A percentile compares a stretch with the other conserved stretches of the same genome.
Conservation (phyloP, 92 coral and sea anemone genomes). For the Galaxea fascicularis region DNA sequence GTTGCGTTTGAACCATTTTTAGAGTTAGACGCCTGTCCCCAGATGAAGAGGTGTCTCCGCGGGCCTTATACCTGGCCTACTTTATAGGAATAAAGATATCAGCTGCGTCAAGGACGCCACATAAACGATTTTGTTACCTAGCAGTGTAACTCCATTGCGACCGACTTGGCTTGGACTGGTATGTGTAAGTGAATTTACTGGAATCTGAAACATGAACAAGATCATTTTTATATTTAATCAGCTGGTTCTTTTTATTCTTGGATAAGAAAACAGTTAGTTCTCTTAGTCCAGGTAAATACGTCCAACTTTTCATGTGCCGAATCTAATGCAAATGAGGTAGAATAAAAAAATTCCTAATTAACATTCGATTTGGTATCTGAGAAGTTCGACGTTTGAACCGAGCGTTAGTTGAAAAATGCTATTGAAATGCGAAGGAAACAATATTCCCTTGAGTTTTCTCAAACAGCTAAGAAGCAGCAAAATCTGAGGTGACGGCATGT, state of each 20-base stretch:
- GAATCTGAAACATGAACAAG: slow-evolving; percentile 79
- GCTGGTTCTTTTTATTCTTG: background rate
- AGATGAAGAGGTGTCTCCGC: no score
- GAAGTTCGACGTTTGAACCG: no score
- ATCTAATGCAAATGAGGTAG: slow-evolving; percentile 71
- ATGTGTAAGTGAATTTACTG: slow-evolving; percentile 92
- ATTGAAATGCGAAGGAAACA: no score
- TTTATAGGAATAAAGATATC: no score
- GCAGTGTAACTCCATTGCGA: slow-evolving; percentile 95
- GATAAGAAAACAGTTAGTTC: background rate
- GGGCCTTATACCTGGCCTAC: no score
- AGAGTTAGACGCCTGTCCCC: no score
- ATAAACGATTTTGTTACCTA: slow-evolving; percentile 52
- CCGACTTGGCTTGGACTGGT: slow-evolving; percentile 82
- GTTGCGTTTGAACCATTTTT: no score
- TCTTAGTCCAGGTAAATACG: slow-evolving; percentile 35
- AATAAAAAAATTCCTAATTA: no score
- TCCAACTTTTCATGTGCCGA: slow-evolving; percentile 79
- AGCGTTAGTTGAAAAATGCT: no score
- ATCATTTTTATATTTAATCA: background rate
- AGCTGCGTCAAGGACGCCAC: no score
- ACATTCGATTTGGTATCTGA: no score
- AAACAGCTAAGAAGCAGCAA: background rate
- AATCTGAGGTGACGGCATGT: no score
- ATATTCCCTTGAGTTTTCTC: background rate